Percentiles rank a stretch among this genome's conserved stretches.
Conservation (phyloP, 2,113 vertebrate species). For the Paedocypris sp. region DNA sequence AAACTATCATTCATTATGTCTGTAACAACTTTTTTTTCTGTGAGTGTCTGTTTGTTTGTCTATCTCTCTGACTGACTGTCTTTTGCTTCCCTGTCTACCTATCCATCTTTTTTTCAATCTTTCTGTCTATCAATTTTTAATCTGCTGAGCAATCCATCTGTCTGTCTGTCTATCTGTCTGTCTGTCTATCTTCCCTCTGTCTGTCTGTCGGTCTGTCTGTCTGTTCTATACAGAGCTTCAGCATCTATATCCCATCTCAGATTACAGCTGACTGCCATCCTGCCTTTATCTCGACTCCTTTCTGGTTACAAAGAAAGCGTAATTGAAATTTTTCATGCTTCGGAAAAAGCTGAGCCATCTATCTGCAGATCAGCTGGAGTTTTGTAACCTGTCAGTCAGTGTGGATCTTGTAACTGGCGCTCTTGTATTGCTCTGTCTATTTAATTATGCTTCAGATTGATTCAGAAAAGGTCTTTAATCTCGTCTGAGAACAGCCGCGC, state of each 20-base stretch:
- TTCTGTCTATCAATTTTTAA: too few species aligned
- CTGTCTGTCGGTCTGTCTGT: too few species aligned
- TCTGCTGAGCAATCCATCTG: too few species aligned
- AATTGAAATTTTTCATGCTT: slow-evolving; percentile 3
- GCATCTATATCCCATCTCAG: not conserved
- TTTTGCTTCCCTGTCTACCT: too few species aligned
- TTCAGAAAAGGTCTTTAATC: not conserved
- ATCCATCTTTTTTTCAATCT: too few species aligned
- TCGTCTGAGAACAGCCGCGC: not conserved
- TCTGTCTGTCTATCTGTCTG: too few species aligned
- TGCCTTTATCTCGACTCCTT: not conserved
- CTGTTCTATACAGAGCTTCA: too few species aligned
- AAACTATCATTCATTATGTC: too few species aligned
- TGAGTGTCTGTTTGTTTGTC: too few species aligned
- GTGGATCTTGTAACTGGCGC: not conserved
- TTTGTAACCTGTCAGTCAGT: not conserved
- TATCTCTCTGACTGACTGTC: too few species aligned
- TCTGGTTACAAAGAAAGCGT: slow-evolving; percentile 11
- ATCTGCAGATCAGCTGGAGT: not conserved
- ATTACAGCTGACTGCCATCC: not conserved
- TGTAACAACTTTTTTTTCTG: too few species aligned
- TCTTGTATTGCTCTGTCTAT: not conserved
- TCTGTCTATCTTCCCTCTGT: too few species aligned
- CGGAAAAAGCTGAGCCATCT: not conserved
- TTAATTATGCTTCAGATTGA: slow-evolving; percentile 1